Base-by-base conservation (phyloP, 2,113 vertebrate genomes). In the Orcinus orca region DNA sequence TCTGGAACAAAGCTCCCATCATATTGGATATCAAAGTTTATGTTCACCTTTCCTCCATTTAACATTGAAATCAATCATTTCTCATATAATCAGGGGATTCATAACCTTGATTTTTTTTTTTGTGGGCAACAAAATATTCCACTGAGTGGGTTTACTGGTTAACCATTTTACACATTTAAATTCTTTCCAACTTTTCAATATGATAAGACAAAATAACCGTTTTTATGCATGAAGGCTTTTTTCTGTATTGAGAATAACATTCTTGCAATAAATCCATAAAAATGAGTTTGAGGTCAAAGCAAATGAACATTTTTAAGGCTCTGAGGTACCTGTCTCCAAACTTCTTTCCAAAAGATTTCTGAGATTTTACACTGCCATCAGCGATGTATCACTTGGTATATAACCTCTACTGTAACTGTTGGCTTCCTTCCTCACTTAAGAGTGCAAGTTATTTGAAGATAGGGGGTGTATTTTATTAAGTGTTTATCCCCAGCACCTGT, bases 261-360 rank as follows among this genome's bases (percentile, higher is more conserved):
- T 83, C 58, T 83, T 79, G 3, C 14, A 87, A 65, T 70, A 82
- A 76, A 41, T 67, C 44, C 41, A 68, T 60, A 83, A 80, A 88
- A 97, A 62, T 11, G 15, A 93, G 79, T 29, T 50, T 92, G 55
- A 74, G 10, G 65, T 62, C 11, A 67, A 89, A 90, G 65, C 41
- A 90, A 93, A 92, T 36, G 53, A 85, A 85, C 50, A 53, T 87
- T 88, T 93, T 90, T 79, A 60, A 90, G 25, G n/a, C 10, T 82
- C 25, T 80, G 76, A 41, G 18, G 71, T 74, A 90, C 8, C 5
- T 17, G 13, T 14, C 13, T 79, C 33, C 85, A 82, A 74, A 67
- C 8, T 85, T 20, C 36, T 76, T 68, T 85, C 50, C 31, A 53
- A 81, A 88, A 73, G 44, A 79, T 50, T 36, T 50, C 41, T 76